Evolutionary conservation across 1,140 invertebrate genomes (phyloP).

Genomic region (Zaprionus davidi): DNA sequence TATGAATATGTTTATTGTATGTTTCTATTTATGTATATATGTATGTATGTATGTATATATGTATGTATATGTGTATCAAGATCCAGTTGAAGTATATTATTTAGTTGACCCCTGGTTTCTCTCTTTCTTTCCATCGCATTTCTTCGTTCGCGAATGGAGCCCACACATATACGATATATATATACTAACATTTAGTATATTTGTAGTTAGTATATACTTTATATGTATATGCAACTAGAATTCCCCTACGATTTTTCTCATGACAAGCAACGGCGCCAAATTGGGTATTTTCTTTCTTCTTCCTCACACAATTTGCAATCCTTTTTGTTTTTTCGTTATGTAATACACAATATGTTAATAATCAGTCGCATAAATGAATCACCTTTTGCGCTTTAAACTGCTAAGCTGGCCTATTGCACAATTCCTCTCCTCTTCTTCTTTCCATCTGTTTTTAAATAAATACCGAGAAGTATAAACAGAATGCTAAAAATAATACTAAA

Average conservation of each 20-base stretch:
- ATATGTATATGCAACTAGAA: not conserved
- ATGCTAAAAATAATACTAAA: not conserved
- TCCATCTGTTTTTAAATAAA: not conserved
- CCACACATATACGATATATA: not conserved
- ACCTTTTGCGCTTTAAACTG: constrained; percentile 55
- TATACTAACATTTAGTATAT: constrained; percentile 11
- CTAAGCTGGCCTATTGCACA: constrained; percentile 18
- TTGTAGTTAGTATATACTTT: not conserved
- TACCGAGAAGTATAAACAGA: not conserved
- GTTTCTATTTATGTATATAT: not conserved
- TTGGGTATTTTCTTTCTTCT: not conserved
- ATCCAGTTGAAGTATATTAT: constrained; percentile 11
- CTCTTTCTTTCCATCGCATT: constrained; percentile 1
- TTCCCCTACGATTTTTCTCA: constrained; percentile 15
- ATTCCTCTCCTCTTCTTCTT: not conserved
- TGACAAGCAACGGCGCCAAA: constrained; percentile 34
- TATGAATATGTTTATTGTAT: constrained; percentile 6
- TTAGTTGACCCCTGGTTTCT: constrained; percentile 3
- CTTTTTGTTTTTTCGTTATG: constrained; percentile 47
- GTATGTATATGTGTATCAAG: too few relatives aligned
- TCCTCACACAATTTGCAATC: constrained; percentile 28
- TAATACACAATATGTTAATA: constrained; percentile 72
- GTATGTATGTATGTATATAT: constrained; percentile 10
- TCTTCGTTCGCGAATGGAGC: constrained; percentile 18
- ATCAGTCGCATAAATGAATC: constrained; percentile 83